These are phyloP conservation scores for Sebastes fasciatus DNA, from an alignment of 2,113 vertebrate genomes.

Conservation along the genomic window DNA sequence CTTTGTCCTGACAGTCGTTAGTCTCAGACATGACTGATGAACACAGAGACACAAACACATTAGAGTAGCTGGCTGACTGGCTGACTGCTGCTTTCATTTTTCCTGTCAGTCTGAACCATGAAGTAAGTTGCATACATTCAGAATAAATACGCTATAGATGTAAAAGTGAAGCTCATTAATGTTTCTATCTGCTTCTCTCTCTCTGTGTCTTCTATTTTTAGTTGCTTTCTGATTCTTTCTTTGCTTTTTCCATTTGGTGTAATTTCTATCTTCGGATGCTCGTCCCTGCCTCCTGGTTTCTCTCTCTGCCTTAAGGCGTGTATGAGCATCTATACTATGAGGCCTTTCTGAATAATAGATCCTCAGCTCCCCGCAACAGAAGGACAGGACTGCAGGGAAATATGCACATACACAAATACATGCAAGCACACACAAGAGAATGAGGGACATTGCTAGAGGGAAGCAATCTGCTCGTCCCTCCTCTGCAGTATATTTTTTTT, in stretches of 20 bases:
- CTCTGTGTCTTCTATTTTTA: not conserved
- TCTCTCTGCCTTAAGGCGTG: conserved; percentile 10
- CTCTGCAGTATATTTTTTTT: conserved; percentile 35
- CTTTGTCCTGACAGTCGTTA: conserved; percentile 5
- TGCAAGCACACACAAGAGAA: conserved; percentile 53
- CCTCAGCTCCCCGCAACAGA: conserved; percentile 62
- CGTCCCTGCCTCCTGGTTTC: not conserved
- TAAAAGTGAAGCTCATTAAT: not conserved
- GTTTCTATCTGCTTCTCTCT: not conserved
- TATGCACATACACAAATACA: conserved; percentile 55
- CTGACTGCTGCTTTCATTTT: not conserved
- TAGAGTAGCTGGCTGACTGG: not conserved
- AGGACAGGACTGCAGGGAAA: conserved; percentile 74
- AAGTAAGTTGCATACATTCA: not conserved
- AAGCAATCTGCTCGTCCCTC: conserved; percentile 71
- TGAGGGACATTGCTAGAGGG: conserved; percentile 72
- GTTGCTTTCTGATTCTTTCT: not conserved
- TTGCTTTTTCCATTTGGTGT: conserved; percentile 2
- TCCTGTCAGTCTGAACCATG: not conserved
- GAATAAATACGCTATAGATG: not conserved
- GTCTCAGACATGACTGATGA: conserved; percentile 1
- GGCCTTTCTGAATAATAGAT: conserved; percentile 79
- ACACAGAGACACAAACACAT: not conserved
- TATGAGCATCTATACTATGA: conserved; percentile 61
- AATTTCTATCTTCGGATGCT: not conserved